phyloP scores from a whole-genome alignment of 2,888 invertebrate species.

The Agrotis ipsilon region DNA sequence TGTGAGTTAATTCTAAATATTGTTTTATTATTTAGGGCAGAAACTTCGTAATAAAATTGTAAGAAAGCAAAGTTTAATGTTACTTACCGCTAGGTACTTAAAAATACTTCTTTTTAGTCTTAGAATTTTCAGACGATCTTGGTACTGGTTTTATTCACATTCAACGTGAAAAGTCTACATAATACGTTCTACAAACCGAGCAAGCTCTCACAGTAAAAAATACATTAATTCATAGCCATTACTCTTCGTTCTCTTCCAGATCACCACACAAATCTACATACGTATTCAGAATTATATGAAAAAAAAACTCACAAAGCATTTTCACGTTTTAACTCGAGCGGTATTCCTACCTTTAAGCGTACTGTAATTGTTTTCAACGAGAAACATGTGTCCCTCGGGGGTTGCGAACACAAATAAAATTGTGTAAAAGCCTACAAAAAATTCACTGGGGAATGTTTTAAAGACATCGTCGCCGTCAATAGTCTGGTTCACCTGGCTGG shows the following conservation, averaged over 20 bases:
- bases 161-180: not conserved
- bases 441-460: slow-evolving; percentile 60
- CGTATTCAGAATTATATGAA: slow-evolving; percentile 17
- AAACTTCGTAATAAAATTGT: not conserved
- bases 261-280: slow-evolving; percentile 52
- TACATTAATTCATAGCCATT: slow-evolving; percentile 29
- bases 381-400: slow-evolving; percentile 61
- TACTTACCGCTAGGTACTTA: too few species aligned
- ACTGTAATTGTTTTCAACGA: slow-evolving; percentile 66
- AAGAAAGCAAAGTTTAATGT: too few species aligned
- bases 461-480: slow-evolving; percentile 53
- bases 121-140: not conserved
- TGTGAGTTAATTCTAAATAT: too few species aligned
- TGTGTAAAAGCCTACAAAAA: slow-evolving; percentile 63
- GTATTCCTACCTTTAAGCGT: slow-evolving; percentile 62
- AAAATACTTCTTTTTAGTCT: too few species aligned
- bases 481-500: slow-evolving; percentile 36
- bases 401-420: slow-evolving; percentile 61
- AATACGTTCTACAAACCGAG: not conserved
- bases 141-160: not conserved
- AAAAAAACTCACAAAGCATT: slow-evolving; percentile 62
- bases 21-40: too few species aligned
- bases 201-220: not conserved
- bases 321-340: slow-evolving; percentile 60
- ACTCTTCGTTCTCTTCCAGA: slow-evolving; percentile 43